Percentiles rank a stretch among this genome's conserved stretches.
Evolutionary conservation across 2,797 vertebrate species (phyloP).

Genomic region (Neopelma chrysocephalum): DNA sequence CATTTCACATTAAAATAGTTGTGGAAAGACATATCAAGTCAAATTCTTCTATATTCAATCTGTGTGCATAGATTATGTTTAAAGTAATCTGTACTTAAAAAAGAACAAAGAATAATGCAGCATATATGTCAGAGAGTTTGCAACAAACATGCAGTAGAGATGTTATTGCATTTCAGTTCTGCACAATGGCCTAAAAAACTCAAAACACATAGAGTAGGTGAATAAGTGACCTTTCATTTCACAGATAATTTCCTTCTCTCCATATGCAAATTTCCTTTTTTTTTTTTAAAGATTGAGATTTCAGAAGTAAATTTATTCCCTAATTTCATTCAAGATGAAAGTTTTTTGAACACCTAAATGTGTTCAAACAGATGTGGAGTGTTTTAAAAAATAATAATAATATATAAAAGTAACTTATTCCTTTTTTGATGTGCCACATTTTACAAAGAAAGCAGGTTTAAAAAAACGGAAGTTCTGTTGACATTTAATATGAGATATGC

Average conservation of each 20-base stretch:
- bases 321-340: not conserved
- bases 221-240: not conserved
- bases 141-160: not conserved
- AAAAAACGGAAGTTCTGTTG: not conserved
- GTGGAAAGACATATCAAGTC: not conserved
- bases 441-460: not conserved
- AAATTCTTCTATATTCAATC: not conserved
- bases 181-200: not conserved
- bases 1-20: constrained; percentile 34
- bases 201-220: not conserved
- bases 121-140: not conserved
- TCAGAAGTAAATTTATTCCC: not conserved
- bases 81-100: not conserved
- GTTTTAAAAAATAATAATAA: not conserved
- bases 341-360: not conserved
- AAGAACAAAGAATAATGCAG: not conserved
- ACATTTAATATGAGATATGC: not conserved
- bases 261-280: not conserved
- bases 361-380: not conserved
- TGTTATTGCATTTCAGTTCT: not conserved
- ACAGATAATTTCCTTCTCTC: not conserved
- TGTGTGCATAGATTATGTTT: not conserved
- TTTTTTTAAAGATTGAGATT: not conserved
- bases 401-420: not conserved
- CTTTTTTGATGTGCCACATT: not conserved